Percentiles rank a stretch among this genome's conserved stretches.
Evolutionary conservation across 2,888 invertebrate species (phyloP).

Genomic region (Pimpla rufipes): DNA sequence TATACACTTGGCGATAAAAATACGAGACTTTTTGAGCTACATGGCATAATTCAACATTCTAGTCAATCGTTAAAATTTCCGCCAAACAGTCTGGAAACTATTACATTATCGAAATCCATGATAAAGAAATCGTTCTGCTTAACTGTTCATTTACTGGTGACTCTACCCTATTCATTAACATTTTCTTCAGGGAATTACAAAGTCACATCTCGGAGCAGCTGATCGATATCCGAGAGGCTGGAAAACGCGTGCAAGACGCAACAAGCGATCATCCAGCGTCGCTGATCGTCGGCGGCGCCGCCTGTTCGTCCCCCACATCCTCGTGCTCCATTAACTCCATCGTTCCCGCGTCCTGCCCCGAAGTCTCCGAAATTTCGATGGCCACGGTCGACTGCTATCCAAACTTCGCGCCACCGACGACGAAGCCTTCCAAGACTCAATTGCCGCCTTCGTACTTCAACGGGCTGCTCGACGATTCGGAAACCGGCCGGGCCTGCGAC

Average conservation of each 20-base stretch:
- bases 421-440: slow-evolving; percentile 29
- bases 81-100: too few relatives aligned
- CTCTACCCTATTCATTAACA: not conserved
- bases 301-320: slow-evolving; percentile 76
- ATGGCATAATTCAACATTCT: too few relatives aligned
- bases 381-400: slow-evolving; percentile 69
- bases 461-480: slow-evolving; percentile 61
- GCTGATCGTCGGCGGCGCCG: slow-evolving; percentile 69
- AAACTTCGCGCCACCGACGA: slow-evolving; percentile 22
- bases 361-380: slow-evolving; percentile 75
- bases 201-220: slow-evolving; percentile 74
- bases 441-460: slow-evolving; percentile 24
- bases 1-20: too few relatives aligned
- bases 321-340: slow-evolving; percentile 75
- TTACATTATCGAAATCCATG: too few relatives aligned
- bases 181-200: slow-evolving; percentile 74
- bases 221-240: slow-evolving; percentile 69
- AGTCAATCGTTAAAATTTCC: too few relatives aligned
- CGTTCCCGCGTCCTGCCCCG: slow-evolving; percentile 70
- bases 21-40: too few relatives aligned
- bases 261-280: slow-evolving; percentile 70
- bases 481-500: slow-evolving; percentile 69
- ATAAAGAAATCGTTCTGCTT: too few relatives aligned
- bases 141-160: too few relatives aligned
- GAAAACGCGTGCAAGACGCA: slow-evolving; percentile 61